phyloP scores from a whole-genome alignment of 2,888 invertebrate genomes.

The Deilephila elpenor region DNA sequence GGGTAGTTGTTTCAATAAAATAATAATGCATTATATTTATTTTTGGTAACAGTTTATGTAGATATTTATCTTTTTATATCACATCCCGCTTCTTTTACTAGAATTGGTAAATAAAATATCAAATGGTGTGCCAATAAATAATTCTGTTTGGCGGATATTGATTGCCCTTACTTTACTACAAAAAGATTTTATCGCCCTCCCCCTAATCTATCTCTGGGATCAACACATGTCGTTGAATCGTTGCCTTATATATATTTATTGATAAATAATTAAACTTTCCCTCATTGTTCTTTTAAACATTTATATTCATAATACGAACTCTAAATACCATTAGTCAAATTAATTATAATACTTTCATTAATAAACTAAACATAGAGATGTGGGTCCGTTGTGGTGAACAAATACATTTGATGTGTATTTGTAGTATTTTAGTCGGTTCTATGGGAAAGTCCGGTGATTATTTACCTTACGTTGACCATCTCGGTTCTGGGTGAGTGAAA shows the following conservation, averaged over 20 bases:
- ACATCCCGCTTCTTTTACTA: too few relatives aligned
- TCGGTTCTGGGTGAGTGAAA: constrained; percentile 54
- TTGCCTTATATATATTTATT: not conserved
- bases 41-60: not conserved
- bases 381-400: not conserved
- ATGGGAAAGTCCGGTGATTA: constrained; percentile 54
- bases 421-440: constrained; percentile 32
- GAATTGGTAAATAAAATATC: too few relatives aligned
- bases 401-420: constrained; percentile 12
- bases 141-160: too few relatives aligned
- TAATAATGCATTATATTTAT: not conserved
- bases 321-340: not conserved
- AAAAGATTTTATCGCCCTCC: too few relatives aligned
- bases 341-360: not conserved
- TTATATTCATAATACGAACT: not conserved
- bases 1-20: too few relatives aligned
- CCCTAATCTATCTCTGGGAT: too few relatives aligned
- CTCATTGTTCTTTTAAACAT: not conserved
- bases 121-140: too few relatives aligned
- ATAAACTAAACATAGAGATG: not conserved
- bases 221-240: too few relatives aligned
- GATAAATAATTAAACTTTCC: not conserved
- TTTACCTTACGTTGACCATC: constrained; percentile 58
- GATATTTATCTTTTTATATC: not conserved
- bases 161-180: too few relatives aligned